These are phyloP conservation scores for Agonopterix arenella DNA, from an alignment of 2,888 invertebrate species.

Conservation along the genomic window DNA sequence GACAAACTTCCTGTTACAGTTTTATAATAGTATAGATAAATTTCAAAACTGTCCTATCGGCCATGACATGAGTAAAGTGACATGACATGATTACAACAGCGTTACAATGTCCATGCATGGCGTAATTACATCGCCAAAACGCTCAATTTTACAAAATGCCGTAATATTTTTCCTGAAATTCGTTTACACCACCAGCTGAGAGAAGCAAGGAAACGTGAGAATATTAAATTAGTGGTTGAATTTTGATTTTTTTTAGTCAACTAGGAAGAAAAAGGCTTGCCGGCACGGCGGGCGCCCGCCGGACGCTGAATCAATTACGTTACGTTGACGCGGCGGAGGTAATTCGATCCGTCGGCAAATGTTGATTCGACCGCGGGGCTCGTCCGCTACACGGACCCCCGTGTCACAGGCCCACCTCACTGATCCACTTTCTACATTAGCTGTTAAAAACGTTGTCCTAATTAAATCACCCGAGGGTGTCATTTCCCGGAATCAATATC, in stretches of 20 bases:
- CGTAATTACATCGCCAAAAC: too few species aligned
- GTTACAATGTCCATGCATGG: too few species aligned
- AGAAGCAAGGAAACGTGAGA: conserved; percentile 34
- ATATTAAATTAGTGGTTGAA: conserved; percentile 61
- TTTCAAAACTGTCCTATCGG: too few species aligned
- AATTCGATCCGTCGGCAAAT: conserved; percentile 71
- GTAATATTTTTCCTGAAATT: conserved; percentile 17
- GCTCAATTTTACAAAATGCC: not conserved
- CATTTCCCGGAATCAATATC: not conserved
- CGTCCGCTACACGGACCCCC: conserved; percentile 20
- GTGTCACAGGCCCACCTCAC: conserved; percentile 25
- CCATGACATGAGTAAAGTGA: too few species aligned
- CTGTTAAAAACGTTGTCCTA: conserved; percentile 29
- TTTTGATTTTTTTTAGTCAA: conserved; percentile 46
- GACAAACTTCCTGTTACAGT: too few species aligned
- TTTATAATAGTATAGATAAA: too few species aligned
- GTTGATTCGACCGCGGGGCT: conserved; percentile 68
- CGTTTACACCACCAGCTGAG: conserved; percentile 9
- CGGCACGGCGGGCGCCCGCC: conserved; percentile 43
- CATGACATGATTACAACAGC: too few species aligned
- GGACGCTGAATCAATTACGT: conserved; percentile 68
- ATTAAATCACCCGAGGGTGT: conserved; percentile 17
- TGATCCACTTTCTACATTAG: conserved; percentile 46
- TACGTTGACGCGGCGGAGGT: conserved; percentile 59
- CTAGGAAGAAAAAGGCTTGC: conserved; percentile 50